Percentiles rank a stretch among this genome's conserved stretches.
Conservation (phyloP, 2,113 vertebrate genomes). For the Prionailurus bengalensis region DNA sequence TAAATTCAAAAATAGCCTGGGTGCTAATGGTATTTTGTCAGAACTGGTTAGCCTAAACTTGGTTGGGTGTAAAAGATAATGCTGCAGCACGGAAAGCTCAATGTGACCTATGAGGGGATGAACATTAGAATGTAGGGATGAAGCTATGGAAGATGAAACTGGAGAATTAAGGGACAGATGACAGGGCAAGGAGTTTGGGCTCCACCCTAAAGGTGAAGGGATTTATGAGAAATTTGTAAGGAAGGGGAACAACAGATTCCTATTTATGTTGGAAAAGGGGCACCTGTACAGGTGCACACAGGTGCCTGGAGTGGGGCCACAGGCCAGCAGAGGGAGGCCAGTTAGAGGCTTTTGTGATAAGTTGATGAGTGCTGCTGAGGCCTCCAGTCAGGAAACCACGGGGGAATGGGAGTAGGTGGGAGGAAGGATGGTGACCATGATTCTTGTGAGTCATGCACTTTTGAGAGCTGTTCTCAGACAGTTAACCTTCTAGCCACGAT, state of each 20-base stretch:
- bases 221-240: background rate
- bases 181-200: background rate
- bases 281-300: too few species aligned
- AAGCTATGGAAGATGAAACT: background rate
- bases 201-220: background rate
- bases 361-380: background rate
- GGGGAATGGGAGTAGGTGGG: too few species aligned
- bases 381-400: background rate
- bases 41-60: background rate
- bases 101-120: background rate
- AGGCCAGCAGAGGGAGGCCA: background rate
- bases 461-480: background rate
- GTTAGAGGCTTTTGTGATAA: background rate
- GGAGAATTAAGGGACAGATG: background rate
- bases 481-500: background rate
- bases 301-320: background rate
- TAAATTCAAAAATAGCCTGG: slow-evolving; percentile 57
- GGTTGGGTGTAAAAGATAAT: background rate
- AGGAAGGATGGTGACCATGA: background rate
- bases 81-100: background rate
- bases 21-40: background rate
- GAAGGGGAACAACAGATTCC: background rate
- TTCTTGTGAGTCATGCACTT: background rate
- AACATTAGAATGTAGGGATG: background rate
- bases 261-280: background rate